A percentile compares a stretch with the other conserved stretches of the same genome.
These are phyloP conservation scores for Exephanes ischioxanthus DNA, from an alignment of 2,888 invertebrate species.

Conservation along the genomic window DNA sequence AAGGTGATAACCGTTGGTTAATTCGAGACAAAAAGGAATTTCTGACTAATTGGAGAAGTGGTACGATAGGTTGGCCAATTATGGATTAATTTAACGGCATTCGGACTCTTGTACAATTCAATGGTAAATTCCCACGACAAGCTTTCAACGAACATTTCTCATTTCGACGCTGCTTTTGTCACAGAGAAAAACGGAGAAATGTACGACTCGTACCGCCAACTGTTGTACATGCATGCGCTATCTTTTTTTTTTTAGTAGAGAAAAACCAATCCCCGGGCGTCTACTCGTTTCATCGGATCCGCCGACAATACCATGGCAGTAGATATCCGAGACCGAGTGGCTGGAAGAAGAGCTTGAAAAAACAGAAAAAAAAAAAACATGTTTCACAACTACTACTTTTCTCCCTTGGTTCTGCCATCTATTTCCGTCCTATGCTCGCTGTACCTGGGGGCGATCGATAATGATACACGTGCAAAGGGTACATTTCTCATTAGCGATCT, in stretches of 20 bases:
- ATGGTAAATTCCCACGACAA: neutral
- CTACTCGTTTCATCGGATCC: constrained; percentile 50
- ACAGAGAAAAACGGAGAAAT: constrained; percentile 11
- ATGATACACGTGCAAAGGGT: constrained; percentile 58
- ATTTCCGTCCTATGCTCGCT: constrained; percentile 28
- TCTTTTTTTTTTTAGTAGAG: neutral
- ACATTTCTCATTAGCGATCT: constrained; percentile 70
- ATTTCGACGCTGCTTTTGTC: constrained; percentile 8
- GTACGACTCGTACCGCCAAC: neutral
- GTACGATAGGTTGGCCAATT: constrained; percentile 10
- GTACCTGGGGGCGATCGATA: constrained; percentile 60
- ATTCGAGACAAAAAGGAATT: neutral
- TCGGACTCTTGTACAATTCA: neutral
- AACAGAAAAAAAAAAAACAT: constrained; percentile 37
- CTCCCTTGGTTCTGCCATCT: constrained; percentile 33
- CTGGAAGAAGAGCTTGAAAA: constrained; percentile 28
- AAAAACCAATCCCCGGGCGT: constrained; percentile 42
- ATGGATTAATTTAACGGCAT: neutral
- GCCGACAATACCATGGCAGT: constrained; percentile 35
- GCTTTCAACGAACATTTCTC: neutral
- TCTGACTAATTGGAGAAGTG: neutral
- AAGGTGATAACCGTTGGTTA: neutral
- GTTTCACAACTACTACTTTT: constrained; percentile 50
- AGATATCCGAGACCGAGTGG: constrained; percentile 50
- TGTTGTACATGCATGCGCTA: neutral